Conservation (phyloP, 92 coral and sea anemone species). For the Plumapathes pennacea region DNA sequence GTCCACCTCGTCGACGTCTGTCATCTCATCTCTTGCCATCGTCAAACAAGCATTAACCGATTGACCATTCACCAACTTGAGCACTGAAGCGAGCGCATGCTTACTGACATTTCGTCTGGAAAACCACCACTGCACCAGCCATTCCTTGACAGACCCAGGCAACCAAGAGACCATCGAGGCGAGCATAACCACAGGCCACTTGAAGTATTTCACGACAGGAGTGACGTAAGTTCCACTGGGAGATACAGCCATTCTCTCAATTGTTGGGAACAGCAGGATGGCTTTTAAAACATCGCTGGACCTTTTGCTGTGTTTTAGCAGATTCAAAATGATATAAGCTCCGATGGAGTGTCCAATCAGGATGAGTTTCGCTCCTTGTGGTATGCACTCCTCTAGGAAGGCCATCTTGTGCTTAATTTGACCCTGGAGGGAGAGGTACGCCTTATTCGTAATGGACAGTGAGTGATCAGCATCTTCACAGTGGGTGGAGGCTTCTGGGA, state of each 20-base stretch:
- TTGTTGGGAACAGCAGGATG: slow-evolving; percentile 84
- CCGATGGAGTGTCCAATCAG: slow-evolving; percentile 97
- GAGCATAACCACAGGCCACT: slow-evolving; percentile 69
- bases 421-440: slow-evolving; percentile 59
- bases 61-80: slow-evolving; percentile 62
- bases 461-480: no score
- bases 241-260: slow-evolving; percentile 90
- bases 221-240: slow-evolving; percentile 87
- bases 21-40: slow-evolving; percentile 87
- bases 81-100: slow-evolving; percentile 57
- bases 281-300: slow-evolving; percentile 61
- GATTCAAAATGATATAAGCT: slow-evolving; percentile 82
- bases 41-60: slow-evolving; percentile 60
- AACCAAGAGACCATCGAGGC: slow-evolving; percentile 58
- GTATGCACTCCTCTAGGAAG: slow-evolving; percentile 72
- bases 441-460: no score
- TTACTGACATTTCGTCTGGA: slow-evolving; percentile 40
- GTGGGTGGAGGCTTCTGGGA: slow-evolving; percentile 38
- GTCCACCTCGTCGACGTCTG: slow-evolving; percentile 67
- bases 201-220: slow-evolving; percentile 73
- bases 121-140: slow-evolving; percentile 87
- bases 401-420: slow-evolving; percentile 87
- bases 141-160: slow-evolving; percentile 54
- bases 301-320: slow-evolving; percentile 52
- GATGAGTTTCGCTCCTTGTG: slow-evolving; percentile 56